Base-by-base conservation (phyloP, 2,888 invertebrate species). In the Rotaria macrura region DNA sequence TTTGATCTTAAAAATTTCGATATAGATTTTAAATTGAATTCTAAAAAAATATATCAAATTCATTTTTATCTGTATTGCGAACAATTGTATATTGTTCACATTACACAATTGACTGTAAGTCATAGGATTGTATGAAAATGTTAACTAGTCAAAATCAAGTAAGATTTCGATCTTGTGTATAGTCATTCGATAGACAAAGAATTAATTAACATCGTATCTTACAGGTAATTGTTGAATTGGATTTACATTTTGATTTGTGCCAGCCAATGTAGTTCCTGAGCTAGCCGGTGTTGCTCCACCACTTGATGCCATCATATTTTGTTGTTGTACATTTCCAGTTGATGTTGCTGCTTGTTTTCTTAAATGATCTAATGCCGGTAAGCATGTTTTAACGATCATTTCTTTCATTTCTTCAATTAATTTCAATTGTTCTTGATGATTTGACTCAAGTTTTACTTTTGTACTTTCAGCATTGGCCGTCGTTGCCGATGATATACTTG, bases 211-310 rank as follows among this genome's bases (percentile, higher is more conserved):
- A n/a, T n/a, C n/a, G n/a, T 54, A 65, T 86, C 93, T 87, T 94
- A 93, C 88, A 94, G 93, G 25, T 47, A 84, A 47, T 49, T 40
- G 49, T 85, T n/a, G 25, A 6, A 14, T 43, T 17, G 34, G 0
- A 86, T 25, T 25, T n/a, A 49, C 52, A 43, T 40, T 43, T 43
- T 79, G 74, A 23, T 34, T 25, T 25, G 40, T 7, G 23, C 74
- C 74, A 79, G 40, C 43, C 43, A 43, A 23, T 40, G 43, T 79
- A 20, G 74, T 25, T 65, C 65, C 65, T 12, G 34, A 3, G 17
- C 14, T 14, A 43, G 74, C 74, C 43, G 40, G 40, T 79, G 74
- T 79, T 40, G 74, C 20, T 2, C 40, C 74, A 10, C 74, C 74
- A 43, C 43, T 79, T 10, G 25, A 25, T 20, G 43, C 43, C 1